phyloP scores from a whole-genome alignment of 2,797 vertebrate genomes.

The Melanotaenia boesemani region DNA sequence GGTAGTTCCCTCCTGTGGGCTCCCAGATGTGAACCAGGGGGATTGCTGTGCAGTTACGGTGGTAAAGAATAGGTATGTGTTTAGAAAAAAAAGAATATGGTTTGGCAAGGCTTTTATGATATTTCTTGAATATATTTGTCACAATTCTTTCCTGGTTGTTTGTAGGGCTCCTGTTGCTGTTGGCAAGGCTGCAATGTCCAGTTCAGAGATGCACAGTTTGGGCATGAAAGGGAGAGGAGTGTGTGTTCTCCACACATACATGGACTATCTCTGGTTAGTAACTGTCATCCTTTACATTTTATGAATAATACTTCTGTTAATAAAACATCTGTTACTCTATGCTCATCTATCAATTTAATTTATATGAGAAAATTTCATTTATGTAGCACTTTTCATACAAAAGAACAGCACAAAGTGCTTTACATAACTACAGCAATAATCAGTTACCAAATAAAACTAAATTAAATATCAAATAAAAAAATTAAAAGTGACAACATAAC shows the following conservation, averaged over 20 bases:
- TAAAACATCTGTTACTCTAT: not conserved
- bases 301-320: not conserved
- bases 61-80: conserved; percentile 87
- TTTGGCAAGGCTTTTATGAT: not conserved
- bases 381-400: no score
- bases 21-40: conserved; percentile 88
- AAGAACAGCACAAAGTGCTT: no score
- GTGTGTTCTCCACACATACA: conserved; percentile 90
- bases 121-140: not conserved
- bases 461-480: no score
- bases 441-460: no score
- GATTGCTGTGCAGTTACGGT: conserved; percentile 89
- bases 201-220: conserved; percentile 86
- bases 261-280: conserved; percentile 93
- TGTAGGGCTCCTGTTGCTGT: conserved; percentile 92
- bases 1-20: conserved; percentile 86
- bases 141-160: conserved; percentile 17
- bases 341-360: not conserved
- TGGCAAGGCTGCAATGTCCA: conserved; percentile 88
- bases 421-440: no score
- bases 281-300: not conserved
- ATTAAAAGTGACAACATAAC: no score
- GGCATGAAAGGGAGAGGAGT: conserved; percentile 97
- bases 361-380: no score
- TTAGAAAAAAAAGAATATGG: not conserved